Conservation (phyloP, 1,140 invertebrate genomes). For the Brachionus koreanus region DNA sequence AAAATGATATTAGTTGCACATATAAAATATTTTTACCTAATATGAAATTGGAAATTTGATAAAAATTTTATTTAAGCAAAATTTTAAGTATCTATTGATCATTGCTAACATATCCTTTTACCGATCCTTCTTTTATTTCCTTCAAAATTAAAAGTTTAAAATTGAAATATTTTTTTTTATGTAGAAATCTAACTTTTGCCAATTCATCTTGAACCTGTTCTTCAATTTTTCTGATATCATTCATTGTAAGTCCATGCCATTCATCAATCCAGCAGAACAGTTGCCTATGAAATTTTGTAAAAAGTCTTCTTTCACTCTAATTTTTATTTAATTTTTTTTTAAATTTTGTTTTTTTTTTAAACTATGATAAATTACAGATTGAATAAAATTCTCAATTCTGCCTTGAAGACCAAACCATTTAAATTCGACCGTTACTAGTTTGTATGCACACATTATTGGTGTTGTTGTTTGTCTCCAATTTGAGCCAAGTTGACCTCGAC, state of each 20-base stretch:
- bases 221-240: conserved; percentile 55
- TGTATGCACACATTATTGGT: conserved; percentile 75
- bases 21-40: not conserved
- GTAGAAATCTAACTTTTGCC: not conserved
- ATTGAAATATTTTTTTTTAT: not conserved
- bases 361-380: conserved; percentile 33
- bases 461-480: conserved; percentile 44
- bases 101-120: conserved; percentile 8
- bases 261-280: conserved; percentile 68
- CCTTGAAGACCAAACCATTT: conserved; percentile 98
- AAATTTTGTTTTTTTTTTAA: not conserved
- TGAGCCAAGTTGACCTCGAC: conserved; percentile 79
- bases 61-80: too few relatives aligned
- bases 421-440: conserved; percentile 93
- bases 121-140: conserved; percentile 17
- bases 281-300: conserved; percentile 96
- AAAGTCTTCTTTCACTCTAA: conserved; percentile 62
- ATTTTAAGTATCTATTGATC: not conserved
- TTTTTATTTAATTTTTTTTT: not conserved
- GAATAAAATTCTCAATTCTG: conserved; percentile 79
- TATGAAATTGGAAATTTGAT: not conserved
- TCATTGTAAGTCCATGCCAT: conserved; percentile 56
- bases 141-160: not conserved
- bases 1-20: too few relatives aligned
- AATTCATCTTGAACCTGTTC: conserved; percentile 46